These are phyloP conservation scores for Pseudeuparius sepicola DNA, from an alignment of 2,888 invertebrate genomes.

Conservation along the genomic window DNA sequence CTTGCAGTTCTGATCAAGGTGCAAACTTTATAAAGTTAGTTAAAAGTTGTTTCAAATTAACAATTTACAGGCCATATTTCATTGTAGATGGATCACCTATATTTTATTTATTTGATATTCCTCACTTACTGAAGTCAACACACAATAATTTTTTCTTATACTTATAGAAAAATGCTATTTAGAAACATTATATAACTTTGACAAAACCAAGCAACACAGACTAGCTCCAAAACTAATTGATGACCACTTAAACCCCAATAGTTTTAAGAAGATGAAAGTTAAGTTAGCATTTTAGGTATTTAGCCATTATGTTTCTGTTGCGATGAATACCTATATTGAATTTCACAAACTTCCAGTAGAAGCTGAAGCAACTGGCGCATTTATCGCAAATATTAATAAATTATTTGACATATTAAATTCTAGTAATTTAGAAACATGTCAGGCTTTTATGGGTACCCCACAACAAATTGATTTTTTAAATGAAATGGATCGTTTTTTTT, in stretches of 20 bases:
- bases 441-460: slow-evolving; percentile 8
- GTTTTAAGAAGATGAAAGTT: too few species aligned
- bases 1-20: too few species aligned
- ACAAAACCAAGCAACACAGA: slow-evolving; percentile 10
- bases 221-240: slow-evolving; percentile 12
- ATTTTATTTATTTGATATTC: slow-evolving; percentile 15
- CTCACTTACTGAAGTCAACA: slow-evolving; percentile 11
- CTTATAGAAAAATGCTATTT: slow-evolving; percentile 11
- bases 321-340: slow-evolving; percentile 13
- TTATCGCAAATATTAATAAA: slow-evolving; percentile 6
- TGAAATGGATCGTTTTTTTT: slow-evolving; percentile 8
- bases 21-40: too few species aligned
- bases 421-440: slow-evolving; percentile 4
- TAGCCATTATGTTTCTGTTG: slow-evolving; percentile 14
- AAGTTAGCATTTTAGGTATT: too few species aligned
- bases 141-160: too few species aligned
- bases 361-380: slow-evolving; percentile 9
- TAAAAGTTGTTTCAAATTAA: too few species aligned
- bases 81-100: too few species aligned
- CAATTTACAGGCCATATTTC: too few species aligned
- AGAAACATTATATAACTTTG: slow-evolving; percentile 11
- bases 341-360: slow-evolving; percentile 12
- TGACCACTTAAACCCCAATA: slow-evolving; percentile 13
- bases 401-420: slow-evolving; percentile 10
- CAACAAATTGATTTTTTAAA: slow-evolving; percentile 4